Percentiles rank a stretch among this genome's conserved stretches.
phyloP scores from a whole-genome alignment of 2,797 vertebrate species.

The Sebastolobus altivelis region DNA sequence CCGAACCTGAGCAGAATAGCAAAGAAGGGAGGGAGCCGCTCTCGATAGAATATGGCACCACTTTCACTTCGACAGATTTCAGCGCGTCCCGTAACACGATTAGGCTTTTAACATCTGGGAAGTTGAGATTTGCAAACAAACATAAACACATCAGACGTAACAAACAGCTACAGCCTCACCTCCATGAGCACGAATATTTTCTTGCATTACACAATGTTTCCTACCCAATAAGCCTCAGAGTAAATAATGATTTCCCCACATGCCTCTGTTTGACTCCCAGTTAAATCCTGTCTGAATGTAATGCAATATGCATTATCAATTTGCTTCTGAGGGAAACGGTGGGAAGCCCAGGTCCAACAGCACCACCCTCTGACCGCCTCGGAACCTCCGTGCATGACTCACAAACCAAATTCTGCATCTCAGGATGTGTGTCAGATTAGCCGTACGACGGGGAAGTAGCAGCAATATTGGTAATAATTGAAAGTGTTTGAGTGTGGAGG shows the following conservation, averaged over 20 bases:
- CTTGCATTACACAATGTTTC: conserved; percentile 37
- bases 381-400: conserved; percentile 37
- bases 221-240: conserved; percentile 49
- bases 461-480: background rate
- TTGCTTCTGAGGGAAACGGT: conserved; percentile 10
- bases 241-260: conserved; percentile 60
- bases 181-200: conserved; percentile 26
- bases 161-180: background rate
- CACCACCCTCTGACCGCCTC: conserved; percentile 63
- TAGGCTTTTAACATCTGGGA: background rate
- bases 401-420: conserved; percentile 37
- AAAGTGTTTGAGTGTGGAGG: background rate
- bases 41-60: conserved; percentile 6
- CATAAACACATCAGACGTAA: background rate
- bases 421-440: conserved; percentile 18
- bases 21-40: conserved; percentile 40
- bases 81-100: background rate
- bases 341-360: conserved; percentile 75
- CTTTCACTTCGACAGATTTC: conserved; percentile 2
- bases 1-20: conserved; percentile 70
- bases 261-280: conserved; percentile 51
- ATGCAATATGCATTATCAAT: conserved; percentile 64
- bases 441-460: background rate
- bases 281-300: conserved; percentile 56
- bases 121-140: background rate